A percentile compares a stretch with the other conserved stretches of the same genome.
Conservation (phyloP, 1,140 invertebrate species). For the Temnothorax longispinosus region DNA sequence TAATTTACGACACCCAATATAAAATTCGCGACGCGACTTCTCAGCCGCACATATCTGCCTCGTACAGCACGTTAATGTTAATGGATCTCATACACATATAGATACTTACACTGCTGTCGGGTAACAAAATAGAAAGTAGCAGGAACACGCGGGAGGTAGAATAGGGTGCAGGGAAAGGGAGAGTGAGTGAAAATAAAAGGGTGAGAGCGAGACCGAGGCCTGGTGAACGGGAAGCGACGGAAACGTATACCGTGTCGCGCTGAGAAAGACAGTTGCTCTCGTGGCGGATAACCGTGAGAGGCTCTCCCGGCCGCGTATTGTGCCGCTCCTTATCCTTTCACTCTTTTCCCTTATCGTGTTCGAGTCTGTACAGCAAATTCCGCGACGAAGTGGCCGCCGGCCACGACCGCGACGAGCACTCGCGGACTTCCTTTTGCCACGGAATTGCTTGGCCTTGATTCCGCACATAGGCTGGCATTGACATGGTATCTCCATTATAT, state of each 20-base stretch:
- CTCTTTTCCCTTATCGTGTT: slow-evolving; percentile 69
- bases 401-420: neutral
- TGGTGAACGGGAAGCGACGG: slow-evolving; percentile 40
- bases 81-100: slow-evolving; percentile 32
- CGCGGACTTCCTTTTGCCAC: slow-evolving; percentile 12
- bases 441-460: slow-evolving; percentile 43
- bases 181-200: slow-evolving; percentile 60
- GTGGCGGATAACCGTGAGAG: slow-evolving; percentile 57
- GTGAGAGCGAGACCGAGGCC: slow-evolving; percentile 43
- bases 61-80: slow-evolving; percentile 34
- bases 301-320: neutral
- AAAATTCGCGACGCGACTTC: slow-evolving; percentile 4
- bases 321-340: slow-evolving; percentile 70
- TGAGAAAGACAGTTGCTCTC: slow-evolving; percentile 31
- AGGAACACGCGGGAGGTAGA: slow-evolving; percentile 12
- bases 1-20: neutral
- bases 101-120: neutral
- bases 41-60: neutral
- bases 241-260: neutral
- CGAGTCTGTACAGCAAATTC: slow-evolving; percentile 30
- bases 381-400: neutral
- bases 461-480: slow-evolving; percentile 24
- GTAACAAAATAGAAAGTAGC: slow-evolving; percentile 73
- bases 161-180: slow-evolving; percentile 55
- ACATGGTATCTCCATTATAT: slow-evolving; percentile 55